Percentiles rank a stretch among this genome's conserved stretches.
These are phyloP conservation scores for Seira sanloemensis DNA, from an alignment of 2,888 invertebrate genomes.

Conservation along the genomic window DNA sequence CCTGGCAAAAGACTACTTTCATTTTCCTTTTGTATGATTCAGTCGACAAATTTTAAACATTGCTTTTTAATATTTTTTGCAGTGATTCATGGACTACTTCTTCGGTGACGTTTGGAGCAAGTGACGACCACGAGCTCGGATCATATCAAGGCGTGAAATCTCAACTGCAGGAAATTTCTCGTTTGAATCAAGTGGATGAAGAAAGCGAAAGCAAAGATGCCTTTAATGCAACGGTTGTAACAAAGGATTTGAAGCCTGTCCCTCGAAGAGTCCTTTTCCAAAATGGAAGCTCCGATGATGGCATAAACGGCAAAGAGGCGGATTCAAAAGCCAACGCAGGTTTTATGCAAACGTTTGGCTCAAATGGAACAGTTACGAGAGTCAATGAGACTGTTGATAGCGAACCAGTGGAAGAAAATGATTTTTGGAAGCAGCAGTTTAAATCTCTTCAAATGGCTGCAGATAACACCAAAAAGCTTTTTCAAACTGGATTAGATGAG, in stretches of 20 bases:
- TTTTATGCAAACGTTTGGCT: not conserved
- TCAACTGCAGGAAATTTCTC: constrained; percentile 40
- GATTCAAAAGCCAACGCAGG: constrained; percentile 20
- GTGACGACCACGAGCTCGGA: constrained; percentile 70
- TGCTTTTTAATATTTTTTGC: not conserved
- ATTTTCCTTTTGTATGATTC: not conserved
- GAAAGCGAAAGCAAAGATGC: constrained; percentile 16
- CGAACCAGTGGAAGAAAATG: constrained; percentile 29
- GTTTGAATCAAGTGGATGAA: not conserved
- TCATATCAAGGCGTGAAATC: constrained; percentile 70
- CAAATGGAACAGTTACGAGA: not conserved
- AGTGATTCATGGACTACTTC: constrained; percentile 18
- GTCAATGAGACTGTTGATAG: not conserved
- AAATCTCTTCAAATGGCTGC: constrained; percentile 63
- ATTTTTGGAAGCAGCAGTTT: constrained; percentile 64
- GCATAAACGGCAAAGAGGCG: constrained; percentile 9
- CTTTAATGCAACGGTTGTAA: not conserved
- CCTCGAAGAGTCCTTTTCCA: constrained; percentile 35
- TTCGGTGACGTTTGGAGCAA: constrained; percentile 67
- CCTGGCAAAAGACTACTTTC: constrained; percentile 22
- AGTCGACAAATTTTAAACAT: too few relatives aligned
- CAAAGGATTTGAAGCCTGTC: not conserved
- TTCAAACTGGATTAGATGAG: constrained; percentile 49
- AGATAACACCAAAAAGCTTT: constrained; percentile 52
- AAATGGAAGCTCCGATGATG: constrained; percentile 16